Percentiles rank a stretch among this genome's conserved stretches.
phyloP scores from a whole-genome alignment of 2,888 invertebrate genomes.

The Digitonthophagus gazella region DNA sequence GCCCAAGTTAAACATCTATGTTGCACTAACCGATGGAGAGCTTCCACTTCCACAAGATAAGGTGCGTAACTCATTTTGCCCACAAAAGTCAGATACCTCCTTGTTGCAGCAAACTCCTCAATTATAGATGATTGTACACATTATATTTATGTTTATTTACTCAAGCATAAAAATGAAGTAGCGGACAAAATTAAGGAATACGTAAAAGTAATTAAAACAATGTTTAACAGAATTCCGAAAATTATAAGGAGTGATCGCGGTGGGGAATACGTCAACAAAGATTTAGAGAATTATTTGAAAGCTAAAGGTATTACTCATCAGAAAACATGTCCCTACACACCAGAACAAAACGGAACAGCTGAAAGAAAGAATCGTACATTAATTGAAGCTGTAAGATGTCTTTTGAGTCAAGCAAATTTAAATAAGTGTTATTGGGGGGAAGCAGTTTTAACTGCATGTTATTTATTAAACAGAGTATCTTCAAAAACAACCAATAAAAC shows the following conservation, averaged over 20 bases:
- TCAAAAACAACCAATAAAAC: background rate
- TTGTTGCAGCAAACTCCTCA: no score
- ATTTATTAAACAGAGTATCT: background rate
- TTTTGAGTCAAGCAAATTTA: no score
- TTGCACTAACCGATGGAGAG: no score
- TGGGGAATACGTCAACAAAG: background rate
- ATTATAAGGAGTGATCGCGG: background rate
- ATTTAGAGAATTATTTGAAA: background rate
- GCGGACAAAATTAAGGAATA: conserved; percentile 5
- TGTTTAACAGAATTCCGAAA: background rate
- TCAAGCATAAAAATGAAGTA: no score
- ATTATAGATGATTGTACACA: background rate
- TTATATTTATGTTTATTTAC: no score
- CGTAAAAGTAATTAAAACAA: background rate
- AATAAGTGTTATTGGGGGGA: background rate
- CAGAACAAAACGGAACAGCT: background rate
- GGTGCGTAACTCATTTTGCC: no score
- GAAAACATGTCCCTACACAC: no score
- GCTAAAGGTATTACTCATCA: background rate
- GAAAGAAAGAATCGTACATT: background rate
- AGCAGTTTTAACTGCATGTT: background rate
- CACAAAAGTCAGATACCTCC: no score
- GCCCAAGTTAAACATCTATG: no score
- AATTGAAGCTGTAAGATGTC: no score
- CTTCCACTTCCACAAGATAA: no score